phyloP scores from a whole-genome alignment of 2,888 invertebrate species.

The Prosopocoilus inquinatus region DNA sequence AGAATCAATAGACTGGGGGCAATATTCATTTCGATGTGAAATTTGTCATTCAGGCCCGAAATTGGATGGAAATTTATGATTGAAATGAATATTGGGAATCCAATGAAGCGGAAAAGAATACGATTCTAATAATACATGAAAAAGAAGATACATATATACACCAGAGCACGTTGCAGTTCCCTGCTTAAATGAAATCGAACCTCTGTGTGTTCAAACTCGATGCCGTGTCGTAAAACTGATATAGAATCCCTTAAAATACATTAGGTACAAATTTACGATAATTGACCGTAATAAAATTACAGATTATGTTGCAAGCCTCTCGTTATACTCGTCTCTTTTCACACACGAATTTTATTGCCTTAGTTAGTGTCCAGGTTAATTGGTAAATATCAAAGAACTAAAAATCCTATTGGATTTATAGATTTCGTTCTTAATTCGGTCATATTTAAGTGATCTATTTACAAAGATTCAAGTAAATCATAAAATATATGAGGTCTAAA shows the following conservation, averaged over 20 bases:
- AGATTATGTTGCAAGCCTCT: constrained; percentile 37
- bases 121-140: constrained; percentile 44
- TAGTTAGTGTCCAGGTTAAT: neutral
- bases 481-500: too few species aligned
- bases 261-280: constrained; percentile 41
- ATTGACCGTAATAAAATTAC: constrained; percentile 43
- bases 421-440: too few species aligned
- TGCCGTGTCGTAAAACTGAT: constrained; percentile 38
- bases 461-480: too few species aligned
- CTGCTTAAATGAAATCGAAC: constrained; percentile 29
- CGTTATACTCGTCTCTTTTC: constrained; percentile 28
- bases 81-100: constrained; percentile 50
- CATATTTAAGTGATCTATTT: too few species aligned
- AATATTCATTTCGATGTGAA: constrained; percentile 51
- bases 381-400: too few species aligned
- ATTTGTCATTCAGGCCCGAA: constrained; percentile 52
- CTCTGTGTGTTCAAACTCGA: constrained; percentile 37
- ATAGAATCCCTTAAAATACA: constrained; percentile 40
- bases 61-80: constrained; percentile 53
- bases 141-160: constrained; percentile 25
- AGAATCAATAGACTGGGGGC: constrained; percentile 47
- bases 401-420: too few species aligned
- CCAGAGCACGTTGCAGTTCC: constrained; percentile 14
- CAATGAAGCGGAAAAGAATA: constrained; percentile 45
- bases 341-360: constrained; percentile 18